phyloP scores from a whole-genome alignment of 2,888 invertebrate genomes.

The Dolichopus griseipennis region DNA sequence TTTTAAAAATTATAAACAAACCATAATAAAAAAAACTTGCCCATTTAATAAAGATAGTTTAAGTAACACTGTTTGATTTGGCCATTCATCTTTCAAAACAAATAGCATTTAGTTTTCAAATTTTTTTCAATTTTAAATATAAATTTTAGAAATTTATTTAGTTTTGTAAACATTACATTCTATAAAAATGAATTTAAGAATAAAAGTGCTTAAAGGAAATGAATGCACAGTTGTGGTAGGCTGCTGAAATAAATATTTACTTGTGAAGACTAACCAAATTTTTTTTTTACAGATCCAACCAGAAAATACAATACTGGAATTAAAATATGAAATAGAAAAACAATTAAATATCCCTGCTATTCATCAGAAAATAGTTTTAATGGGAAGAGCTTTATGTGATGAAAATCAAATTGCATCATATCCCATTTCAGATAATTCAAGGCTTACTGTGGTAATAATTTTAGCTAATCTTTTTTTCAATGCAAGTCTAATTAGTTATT shows the following conservation, averaged over 20 bases:
- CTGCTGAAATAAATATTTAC: neutral
- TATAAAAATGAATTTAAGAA: conserved; percentile 56
- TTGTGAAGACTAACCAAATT: neutral
- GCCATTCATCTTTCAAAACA: neutral
- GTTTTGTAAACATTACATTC: neutral
- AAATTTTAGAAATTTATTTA: no score
- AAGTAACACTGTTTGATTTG: no score
- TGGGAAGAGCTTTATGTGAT: conserved; percentile 62
- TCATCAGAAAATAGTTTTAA: conserved; percentile 61
- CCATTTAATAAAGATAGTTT: no score
- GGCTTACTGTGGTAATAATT: conserved; percentile 52
- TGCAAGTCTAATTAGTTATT: neutral
- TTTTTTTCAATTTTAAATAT: no score
- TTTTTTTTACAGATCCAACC: conserved; percentile 45
- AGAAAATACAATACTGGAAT: conserved; percentile 53
- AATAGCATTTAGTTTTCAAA: neutral
- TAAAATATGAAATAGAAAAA: conserved; percentile 58
- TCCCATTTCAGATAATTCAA: conserved; percentile 56
- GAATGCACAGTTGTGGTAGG: conserved; percentile 58
- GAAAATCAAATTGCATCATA: conserved; percentile 61
- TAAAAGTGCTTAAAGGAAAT: conserved; percentile 65
- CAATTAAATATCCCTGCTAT: conserved; percentile 57
- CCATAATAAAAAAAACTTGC: no score
- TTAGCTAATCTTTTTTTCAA: conserved; percentile 43
- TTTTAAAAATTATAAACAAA: no score